Evolutionary conservation across 2,797 vertebrate genomes (phyloP).

Genomic region (Heteromormyrus szaboi): DNA sequence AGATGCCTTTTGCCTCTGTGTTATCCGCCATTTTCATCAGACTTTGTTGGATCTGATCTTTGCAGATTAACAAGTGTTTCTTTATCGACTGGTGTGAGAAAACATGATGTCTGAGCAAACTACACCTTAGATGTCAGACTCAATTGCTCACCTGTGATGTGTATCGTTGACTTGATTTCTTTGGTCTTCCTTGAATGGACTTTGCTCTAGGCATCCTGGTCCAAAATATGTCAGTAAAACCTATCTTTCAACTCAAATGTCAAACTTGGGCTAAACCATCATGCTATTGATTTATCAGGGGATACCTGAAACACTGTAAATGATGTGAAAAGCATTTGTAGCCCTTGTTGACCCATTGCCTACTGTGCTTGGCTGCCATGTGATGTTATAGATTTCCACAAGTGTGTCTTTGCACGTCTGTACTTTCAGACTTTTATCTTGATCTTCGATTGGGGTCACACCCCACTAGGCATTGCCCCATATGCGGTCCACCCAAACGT

Average conservation of each 20-base stretch:
- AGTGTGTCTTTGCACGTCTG: neutral
- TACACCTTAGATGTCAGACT: neutral
- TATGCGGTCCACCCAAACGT: neutral
- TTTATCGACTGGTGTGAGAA: conserved; percentile 17
- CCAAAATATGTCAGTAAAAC: neutral
- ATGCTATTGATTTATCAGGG: neutral
- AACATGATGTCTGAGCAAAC: neutral
- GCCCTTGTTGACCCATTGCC: neutral
- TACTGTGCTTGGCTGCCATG: neutral
- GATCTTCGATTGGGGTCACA: neutral
- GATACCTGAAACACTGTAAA: neutral
- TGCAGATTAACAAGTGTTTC: neutral
- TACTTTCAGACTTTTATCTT: neutral
- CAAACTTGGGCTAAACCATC: neutral
- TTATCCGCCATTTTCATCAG: conserved; percentile 2
- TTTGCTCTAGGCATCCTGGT: neutral
- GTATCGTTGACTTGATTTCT: neutral
- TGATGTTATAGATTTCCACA: neutral
- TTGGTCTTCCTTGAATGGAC: neutral
- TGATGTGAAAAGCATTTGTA: neutral
- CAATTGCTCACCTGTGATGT: neutral
- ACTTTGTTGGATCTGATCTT: conserved; percentile 22
- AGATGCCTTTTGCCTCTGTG: conserved; percentile 24
- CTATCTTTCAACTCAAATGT: neutral
- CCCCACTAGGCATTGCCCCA: neutral